phyloP scores from a whole-genome alignment of 2,797 vertebrate genomes.

The Urocyon cinereoargenteus region DNA sequence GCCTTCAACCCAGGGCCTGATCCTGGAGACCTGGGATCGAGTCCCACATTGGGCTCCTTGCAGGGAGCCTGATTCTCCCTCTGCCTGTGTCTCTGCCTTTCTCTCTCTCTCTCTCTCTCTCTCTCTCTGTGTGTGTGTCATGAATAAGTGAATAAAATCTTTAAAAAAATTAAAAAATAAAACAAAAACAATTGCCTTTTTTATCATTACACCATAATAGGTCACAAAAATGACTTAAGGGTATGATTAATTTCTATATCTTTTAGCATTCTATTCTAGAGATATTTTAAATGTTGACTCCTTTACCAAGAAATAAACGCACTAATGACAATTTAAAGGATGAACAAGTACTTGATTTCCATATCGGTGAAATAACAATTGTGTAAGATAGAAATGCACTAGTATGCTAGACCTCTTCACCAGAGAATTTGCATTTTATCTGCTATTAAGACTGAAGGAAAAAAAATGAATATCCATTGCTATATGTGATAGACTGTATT shows the following conservation, averaged over 20 bases:
- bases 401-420: neutral
- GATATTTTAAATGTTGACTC: conserved; percentile 85
- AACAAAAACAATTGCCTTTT: conserved; percentile 90
- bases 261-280: conserved; percentile 90
- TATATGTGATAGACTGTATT: neutral
- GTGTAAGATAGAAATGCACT: conserved; percentile 26
- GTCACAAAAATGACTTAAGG: conserved; percentile 85
- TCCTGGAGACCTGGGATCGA: too few species aligned
- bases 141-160: too few species aligned
- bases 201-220: conserved; percentile 85
- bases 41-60: too few species aligned
- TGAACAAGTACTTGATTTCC: conserved; percentile 80
- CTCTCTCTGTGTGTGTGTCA: too few species aligned
- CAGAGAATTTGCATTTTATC: neutral
- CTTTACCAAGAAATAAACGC: conserved; percentile 87
- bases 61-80: too few species aligned
- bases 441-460: neutral
- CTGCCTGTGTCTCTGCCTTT: too few species aligned
- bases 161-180: conserved; percentile 86
- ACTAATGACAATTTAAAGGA: conserved; percentile 91
- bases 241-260: conserved; percentile 71
- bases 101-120: too few species aligned
- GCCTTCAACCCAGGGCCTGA: too few species aligned
- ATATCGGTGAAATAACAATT: conserved; percentile 62
- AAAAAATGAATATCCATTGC: neutral